Evolutionary conservation across 2,113 vertebrate species (phyloP).

Genomic region (Camelus dromedarius): DNA sequence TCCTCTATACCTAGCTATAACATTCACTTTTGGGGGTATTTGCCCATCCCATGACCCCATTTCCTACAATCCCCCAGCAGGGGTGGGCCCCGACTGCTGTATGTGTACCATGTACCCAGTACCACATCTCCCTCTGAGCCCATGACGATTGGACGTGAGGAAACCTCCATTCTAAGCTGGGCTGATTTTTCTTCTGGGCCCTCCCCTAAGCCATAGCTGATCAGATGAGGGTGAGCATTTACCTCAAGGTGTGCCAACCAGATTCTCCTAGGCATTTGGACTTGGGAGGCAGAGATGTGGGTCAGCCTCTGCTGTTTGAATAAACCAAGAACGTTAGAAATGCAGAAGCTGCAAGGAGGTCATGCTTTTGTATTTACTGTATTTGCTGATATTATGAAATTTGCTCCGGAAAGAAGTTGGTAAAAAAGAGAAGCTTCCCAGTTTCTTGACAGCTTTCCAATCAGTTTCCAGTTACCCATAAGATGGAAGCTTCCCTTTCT

Average conservation of each 20-base stretch:
- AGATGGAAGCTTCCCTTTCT: neutral
- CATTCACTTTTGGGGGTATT: neutral
- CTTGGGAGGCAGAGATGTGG: neutral
- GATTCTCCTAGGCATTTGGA: constrained; percentile 7
- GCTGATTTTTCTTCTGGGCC: constrained; percentile 22
- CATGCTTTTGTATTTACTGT: neutral
- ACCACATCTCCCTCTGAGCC: neutral
- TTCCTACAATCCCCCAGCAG: neutral
- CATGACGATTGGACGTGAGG: neutral
- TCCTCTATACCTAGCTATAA: neutral
- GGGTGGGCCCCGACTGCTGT: neutral
- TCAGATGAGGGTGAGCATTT: constrained; percentile 14
- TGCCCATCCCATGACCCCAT: neutral
- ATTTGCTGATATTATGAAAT: constrained; percentile 14
- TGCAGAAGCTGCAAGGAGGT: neutral
- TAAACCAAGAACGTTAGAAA: constrained; percentile 23
- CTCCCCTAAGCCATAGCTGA: neutral
- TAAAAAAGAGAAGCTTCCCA: neutral
- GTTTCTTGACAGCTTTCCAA: neutral
- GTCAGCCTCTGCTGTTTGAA: neutral
- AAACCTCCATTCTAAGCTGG: neutral
- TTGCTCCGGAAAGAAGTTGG: neutral
- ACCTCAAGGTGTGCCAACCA: neutral
- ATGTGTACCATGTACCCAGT: neutral
- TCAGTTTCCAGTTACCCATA: neutral